Percentiles rank a stretch among this genome's conserved stretches.
Evolutionary conservation across 2,113 vertebrate species (phyloP).

Genomic region (Nibea albiflora): DNA sequence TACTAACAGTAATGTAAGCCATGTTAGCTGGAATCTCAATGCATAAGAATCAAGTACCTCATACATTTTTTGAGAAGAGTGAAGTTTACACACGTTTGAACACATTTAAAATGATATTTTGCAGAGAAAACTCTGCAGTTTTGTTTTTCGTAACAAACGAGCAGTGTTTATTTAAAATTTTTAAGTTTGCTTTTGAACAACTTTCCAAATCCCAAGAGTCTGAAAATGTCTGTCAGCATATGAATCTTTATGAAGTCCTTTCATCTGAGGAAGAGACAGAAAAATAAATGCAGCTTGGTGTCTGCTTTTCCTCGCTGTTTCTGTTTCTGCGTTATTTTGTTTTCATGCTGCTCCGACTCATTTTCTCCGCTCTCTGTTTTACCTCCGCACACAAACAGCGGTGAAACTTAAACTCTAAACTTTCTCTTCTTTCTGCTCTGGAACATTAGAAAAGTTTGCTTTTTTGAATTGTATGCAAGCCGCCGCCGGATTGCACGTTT

Average conservation of each 20-base stretch:
- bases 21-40: no score
- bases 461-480: not conserved
- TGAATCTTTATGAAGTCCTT: slow-evolving; percentile 7
- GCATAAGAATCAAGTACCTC: no score
- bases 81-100: not conserved
- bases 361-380: not conserved
- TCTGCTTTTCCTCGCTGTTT: not conserved
- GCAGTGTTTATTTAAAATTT: not conserved
- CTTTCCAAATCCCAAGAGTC: not conserved
- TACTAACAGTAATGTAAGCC: no score
- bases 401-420: not conserved
- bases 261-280: not conserved
- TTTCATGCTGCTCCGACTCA: slow-evolving; percentile 11
- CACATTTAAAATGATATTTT: not conserved
- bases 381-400: not conserved
- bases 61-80: not conserved
- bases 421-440: slow-evolving; percentile 7
- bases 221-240: not conserved
- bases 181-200: not conserved
- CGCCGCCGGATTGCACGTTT: not conserved
- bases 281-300: not conserved
- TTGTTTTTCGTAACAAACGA: not conserved
- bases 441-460: not conserved
- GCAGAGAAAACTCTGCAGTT: not conserved
- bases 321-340: not conserved